Conservation (phyloP, 2,113 vertebrate genomes). For the Cettia cetti region DNA sequence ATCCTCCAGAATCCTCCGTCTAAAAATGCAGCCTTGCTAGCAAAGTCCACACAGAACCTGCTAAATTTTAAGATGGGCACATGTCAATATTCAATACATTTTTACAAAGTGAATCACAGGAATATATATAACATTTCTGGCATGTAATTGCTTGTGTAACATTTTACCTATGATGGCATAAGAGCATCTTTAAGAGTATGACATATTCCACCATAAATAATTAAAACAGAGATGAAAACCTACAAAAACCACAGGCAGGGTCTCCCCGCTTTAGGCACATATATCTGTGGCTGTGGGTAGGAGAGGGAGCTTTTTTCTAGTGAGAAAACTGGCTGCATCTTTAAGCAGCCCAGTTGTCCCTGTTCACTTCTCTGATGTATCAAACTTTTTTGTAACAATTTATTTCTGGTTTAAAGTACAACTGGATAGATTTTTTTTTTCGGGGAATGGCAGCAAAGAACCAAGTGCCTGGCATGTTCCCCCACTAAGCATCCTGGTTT, state of each 20-base stretch:
- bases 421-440: not conserved
- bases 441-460: not conserved
- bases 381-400: not conserved
- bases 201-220: not conserved
- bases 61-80: not conserved
- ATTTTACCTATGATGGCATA: not conserved
- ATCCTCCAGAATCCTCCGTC: not conserved
- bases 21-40: not conserved
- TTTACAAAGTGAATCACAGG: not conserved
- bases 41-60: not conserved
- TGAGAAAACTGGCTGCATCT: not conserved
- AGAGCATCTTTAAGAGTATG: not conserved
- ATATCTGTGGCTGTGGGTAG: not conserved
- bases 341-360: not conserved
- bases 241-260: not conserved
- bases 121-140: not conserved
- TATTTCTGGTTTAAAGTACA: not conserved
- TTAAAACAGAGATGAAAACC: not conserved
- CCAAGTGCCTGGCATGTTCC: not conserved
- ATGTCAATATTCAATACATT: not conserved
- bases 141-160: not conserved
- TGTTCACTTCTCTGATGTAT: not conserved
- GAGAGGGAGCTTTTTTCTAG: not conserved
- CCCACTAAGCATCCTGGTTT: rapidly evolving
- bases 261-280: not conserved